Conservation (phyloP, 1,140 invertebrate species). For the Trachymyrmex cornetzi region DNA sequence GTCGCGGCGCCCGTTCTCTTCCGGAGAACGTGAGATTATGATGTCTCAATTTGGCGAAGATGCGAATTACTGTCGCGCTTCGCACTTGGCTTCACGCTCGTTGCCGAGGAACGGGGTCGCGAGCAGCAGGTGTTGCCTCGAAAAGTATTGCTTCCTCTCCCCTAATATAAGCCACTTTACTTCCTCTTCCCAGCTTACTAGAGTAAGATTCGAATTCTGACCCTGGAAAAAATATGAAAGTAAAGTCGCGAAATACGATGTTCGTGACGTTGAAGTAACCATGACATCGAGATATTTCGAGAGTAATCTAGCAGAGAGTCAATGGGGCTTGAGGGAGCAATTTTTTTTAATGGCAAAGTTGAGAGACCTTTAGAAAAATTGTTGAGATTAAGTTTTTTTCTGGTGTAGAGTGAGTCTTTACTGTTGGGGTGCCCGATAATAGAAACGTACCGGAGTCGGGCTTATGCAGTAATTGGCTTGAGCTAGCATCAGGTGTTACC, state of each 20-base stretch:
- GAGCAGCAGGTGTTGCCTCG: slow-evolving; percentile 24
- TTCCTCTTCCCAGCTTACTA: no score
- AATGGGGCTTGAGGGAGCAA: background rate
- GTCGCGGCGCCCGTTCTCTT: background rate
- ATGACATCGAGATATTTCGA: slow-evolving; percentile 8
- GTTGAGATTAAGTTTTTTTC: background rate
- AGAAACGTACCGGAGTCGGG: slow-evolving; percentile 1
- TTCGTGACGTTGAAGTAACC: background rate
- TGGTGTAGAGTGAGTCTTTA: background rate
- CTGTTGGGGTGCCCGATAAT: background rate
- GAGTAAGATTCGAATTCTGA: slow-evolving; percentile 3
- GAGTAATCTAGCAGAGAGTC: background rate
- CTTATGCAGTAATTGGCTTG: slow-evolving; percentile 40
- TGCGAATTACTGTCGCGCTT: background rate
- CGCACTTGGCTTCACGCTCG: slow-evolving; percentile 18
- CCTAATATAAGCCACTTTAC: background rate
- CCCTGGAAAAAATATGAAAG: background rate
- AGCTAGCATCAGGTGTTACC: slow-evolving; percentile 39
- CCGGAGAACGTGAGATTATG: background rate
- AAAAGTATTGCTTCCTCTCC: background rate
- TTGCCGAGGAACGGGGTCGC: background rate
- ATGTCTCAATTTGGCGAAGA: background rate
- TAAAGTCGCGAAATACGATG: no score
- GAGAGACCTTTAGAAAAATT: background rate
- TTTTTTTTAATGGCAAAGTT: background rate